These are phyloP conservation scores for Aplysina aerophoba DNA, from an alignment of 37 sponge, comb jelly and placozoan genomes.

Conservation along the genomic window DNA sequence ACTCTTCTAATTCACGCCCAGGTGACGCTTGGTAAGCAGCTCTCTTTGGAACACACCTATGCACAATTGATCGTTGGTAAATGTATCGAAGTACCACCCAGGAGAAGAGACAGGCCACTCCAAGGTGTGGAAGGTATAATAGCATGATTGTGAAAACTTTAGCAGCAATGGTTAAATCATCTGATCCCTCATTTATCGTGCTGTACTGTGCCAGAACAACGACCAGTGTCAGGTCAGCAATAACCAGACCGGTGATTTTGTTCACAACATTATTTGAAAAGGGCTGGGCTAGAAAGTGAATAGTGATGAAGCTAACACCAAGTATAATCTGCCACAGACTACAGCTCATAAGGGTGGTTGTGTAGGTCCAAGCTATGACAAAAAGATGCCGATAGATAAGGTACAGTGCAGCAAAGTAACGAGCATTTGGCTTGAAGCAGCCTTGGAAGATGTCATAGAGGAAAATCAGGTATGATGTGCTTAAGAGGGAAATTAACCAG, in stretches of 20 bases:
- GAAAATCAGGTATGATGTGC: not conserved
- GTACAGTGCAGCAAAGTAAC: constrained; percentile 24
- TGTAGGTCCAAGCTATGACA: not conserved
- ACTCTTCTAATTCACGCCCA: not conserved
- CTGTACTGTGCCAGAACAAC: not conserved
- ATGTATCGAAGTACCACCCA: not conserved
- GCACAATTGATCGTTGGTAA: not conserved
- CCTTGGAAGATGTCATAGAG: constrained; percentile 32
- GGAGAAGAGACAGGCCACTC: not conserved
- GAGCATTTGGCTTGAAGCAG: not conserved
- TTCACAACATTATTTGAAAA: not conserved
- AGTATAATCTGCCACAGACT: not conserved
- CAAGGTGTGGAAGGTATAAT: not conserved
- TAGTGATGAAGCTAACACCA: not conserved
- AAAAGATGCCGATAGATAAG: not conserved
- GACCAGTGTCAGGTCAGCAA: not conserved
- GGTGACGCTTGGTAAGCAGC: not conserved
- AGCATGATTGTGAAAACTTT: not conserved
- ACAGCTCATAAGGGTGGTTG: not conserved
- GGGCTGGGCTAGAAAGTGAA: constrained; percentile 2
- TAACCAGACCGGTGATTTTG: not conserved
- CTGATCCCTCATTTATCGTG: not conserved
- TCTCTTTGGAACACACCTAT: not conserved
- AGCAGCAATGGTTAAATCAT: not conserved
- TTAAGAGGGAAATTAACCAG: not conserved